These are phyloP conservation scores for Hydrophis major DNA, from an alignment of 2,797 vertebrate genomes.

Conservation along the genomic window DNA sequence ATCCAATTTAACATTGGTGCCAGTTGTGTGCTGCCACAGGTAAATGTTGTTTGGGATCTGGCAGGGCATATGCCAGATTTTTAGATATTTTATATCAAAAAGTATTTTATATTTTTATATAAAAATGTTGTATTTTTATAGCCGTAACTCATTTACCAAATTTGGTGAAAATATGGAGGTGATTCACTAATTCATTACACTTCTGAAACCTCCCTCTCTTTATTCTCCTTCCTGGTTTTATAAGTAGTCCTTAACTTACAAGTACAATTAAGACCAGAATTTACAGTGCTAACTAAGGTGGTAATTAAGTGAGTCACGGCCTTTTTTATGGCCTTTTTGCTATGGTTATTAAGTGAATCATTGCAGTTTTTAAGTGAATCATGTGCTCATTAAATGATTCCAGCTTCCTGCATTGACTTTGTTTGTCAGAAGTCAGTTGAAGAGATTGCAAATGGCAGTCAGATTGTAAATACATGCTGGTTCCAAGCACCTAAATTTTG, in stretches of 20 bases:
- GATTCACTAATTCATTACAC: neutral
- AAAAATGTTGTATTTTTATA: no score
- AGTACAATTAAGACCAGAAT: no score
- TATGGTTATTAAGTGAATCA: no score
- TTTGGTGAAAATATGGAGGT: neutral
- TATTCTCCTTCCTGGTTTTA: neutral
- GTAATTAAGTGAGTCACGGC: no score
- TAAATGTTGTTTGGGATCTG: slow-evolving; percentile 80
- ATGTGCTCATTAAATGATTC: no score
- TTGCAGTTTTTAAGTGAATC: no score
- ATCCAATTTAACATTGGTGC: slow-evolving; percentile 76
- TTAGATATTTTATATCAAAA: no score
- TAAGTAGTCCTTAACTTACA: no score
- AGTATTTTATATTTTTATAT: no score
- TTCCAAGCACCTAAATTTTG: neutral
- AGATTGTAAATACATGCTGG: neutral
- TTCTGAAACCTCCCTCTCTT: neutral
- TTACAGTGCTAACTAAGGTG: no score
- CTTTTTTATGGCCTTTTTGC: no score
- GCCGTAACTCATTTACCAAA: neutral
- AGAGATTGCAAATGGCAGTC: neutral
- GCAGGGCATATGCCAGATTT: no score
- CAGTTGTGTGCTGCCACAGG: slow-evolving; percentile 56
- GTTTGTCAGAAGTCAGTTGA: neutral
- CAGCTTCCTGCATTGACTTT: neutral